Evolutionary conservation across 2,113 vertebrate species (phyloP).

Genomic region (Isurus oxyrinchus): DNA sequence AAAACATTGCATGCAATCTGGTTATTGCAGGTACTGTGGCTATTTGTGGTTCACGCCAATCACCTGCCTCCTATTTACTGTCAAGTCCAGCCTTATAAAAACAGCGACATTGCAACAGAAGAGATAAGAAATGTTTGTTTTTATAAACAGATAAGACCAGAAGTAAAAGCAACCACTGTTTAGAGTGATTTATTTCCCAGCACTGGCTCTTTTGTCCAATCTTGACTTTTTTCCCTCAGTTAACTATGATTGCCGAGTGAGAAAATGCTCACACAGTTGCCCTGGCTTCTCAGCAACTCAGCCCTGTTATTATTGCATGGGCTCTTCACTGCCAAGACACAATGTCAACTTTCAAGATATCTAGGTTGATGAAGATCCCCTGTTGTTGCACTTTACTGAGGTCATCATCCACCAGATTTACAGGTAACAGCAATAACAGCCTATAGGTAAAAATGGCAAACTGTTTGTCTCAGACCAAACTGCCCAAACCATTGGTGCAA

Average conservation of each 20-base stretch:
- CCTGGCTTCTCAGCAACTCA: not conserved
- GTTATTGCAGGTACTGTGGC: conserved; percentile 46
- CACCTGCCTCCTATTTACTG: conserved; percentile 51
- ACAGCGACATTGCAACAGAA: not conserved
- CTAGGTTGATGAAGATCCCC: not conserved
- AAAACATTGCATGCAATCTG: conserved; percentile 52
- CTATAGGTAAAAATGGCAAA: not conserved
- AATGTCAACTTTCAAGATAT: not conserved
- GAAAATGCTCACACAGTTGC: not conserved
- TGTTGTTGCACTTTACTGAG: not conserved
- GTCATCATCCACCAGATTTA: not conserved
- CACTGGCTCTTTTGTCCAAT: not conserved
- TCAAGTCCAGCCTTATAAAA: not conserved
- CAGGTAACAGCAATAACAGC: not conserved
- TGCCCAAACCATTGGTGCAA: not conserved
- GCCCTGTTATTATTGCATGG: not conserved
- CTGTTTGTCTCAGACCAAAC: not conserved
- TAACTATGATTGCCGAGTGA: not conserved
- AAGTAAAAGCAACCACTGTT: not conserved
- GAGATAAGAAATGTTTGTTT: not conserved
- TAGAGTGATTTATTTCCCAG: not conserved
- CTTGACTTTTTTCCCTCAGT: not conserved
- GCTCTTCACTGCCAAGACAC: not conserved
- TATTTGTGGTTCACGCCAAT: conserved; percentile 51
- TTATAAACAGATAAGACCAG: not conserved